Evolutionary conservation across 2,797 vertebrate genomes (phyloP), one percentile per base, ranked within the genome.

Genomic region (Cuniculus paca): DNA sequence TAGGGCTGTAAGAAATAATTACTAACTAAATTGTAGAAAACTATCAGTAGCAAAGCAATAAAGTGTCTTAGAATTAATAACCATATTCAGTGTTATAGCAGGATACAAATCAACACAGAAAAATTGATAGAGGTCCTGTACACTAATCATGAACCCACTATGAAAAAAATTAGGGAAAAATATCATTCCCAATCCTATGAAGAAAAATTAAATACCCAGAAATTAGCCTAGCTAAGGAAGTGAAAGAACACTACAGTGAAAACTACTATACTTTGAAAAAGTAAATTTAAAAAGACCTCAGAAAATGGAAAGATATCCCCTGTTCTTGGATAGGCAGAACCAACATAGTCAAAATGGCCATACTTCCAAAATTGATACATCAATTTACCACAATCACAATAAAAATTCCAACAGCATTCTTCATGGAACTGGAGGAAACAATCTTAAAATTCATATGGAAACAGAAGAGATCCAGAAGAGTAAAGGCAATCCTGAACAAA

Each of bases 1-100:
- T n/a, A 75, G 54, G 13, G 1, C 48, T 92, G 3, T 88, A 94
- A 82, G 11, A 92, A 83, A 90, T 63, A 83, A 75, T 70, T 17
- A 56, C 20, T 77, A 83, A 75, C 31, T 65, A 87, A 94, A 78
- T 88, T 63, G 20, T 50, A 83, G 78, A 78, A 75, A 88, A 19
- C 0, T 31, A 80, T 77, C 4, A 56, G 39, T 56, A 75, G 4
- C 22, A 94, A 94, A 78, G 70, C 11, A 72, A 31, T 68, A 22
- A 65, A 96, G 26, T 31, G 2, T 31, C 42, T 48, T 75, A 48
- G 42, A 75, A 75, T 75, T 75, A 48, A 75, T 31, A 74, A 45
- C 42, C 14, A 31, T 14, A 75, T 31, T 75, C 26, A 45, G 26
- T 75, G 6, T 31, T 75, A 7, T 28, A 75, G 24, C 42, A 75